Percentiles rank a stretch among this genome's conserved stretches.
phyloP scores from a whole-genome alignment of 2,888 invertebrate species.

The Cyclophora albipunctata region DNA sequence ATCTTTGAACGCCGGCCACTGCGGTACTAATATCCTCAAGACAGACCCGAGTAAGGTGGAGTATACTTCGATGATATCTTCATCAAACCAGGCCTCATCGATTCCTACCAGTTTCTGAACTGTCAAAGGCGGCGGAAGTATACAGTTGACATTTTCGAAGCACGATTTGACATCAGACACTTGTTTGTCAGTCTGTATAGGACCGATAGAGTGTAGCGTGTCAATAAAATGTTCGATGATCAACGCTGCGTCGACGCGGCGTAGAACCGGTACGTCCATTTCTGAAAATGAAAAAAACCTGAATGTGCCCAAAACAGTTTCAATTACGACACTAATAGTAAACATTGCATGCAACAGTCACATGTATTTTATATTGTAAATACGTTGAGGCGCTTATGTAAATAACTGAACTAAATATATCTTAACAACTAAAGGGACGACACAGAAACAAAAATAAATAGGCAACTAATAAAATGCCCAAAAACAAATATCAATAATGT shows the following conservation, averaged over 20 bases:
- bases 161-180: slow-evolving; percentile 28
- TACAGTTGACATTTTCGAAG: slow-evolving; percentile 22
- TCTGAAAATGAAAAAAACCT: slow-evolving; percentile 62
- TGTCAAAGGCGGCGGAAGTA: slow-evolving; percentile 77
- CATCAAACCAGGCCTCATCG: slow-evolving; percentile 48
- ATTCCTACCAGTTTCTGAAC: slow-evolving; percentile 77
- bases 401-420: too few relatives aligned
- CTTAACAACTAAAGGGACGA: too few relatives aligned
- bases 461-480: too few relatives aligned
- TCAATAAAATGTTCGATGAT: slow-evolving; percentile 42
- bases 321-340: slow-evolving; percentile 10
- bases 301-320: slow-evolving; percentile 66
- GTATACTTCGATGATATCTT: slow-evolving; percentile 61
- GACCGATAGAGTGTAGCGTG: slow-evolving; percentile 34
- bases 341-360: slow-evolving; percentile 22
- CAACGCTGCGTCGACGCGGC: slow-evolving; percentile 22
- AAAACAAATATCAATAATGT: too few relatives aligned
- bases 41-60: slow-evolving; percentile 66
- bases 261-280: slow-evolving; percentile 9
- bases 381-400: neutral
- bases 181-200: slow-evolving; percentile 45
- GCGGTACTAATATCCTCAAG: slow-evolving; percentile 63
- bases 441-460: too few relatives aligned
- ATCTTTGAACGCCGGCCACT: slow-evolving; percentile 75
- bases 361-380: slow-evolving; percentile 25